Conservation (phyloP, 2,797 vertebrate species). For the Peromyscus melanophrys region DNA sequence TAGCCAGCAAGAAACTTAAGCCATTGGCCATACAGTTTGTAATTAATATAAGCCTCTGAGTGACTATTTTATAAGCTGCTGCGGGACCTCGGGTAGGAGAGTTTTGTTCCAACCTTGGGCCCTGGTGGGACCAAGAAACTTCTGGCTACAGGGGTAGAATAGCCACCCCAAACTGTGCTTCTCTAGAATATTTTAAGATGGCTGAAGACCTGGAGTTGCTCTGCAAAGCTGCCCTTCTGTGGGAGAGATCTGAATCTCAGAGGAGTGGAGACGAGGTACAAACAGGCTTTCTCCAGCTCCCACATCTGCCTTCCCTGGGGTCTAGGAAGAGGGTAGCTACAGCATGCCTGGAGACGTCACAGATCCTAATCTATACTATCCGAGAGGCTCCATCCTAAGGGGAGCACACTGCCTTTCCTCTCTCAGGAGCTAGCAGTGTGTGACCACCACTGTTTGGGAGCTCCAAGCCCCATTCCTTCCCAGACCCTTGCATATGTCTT, state of each 20-base stretch:
- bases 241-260: neutral
- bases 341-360: neutral
- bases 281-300: neutral
- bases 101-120: too few species aligned
- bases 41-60: too few species aligned
- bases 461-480: neutral
- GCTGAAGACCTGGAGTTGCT: neutral
- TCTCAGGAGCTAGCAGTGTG: neutral
- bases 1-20: too few species aligned
- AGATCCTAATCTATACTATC: neutral
- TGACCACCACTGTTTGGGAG: neutral
- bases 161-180: neutral
- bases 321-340: neutral
- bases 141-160: too few species aligned
- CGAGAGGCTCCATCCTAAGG: neutral
- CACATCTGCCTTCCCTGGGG: neutral
- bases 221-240: neutral
- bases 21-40: too few species aligned
- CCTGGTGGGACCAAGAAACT: too few species aligned
- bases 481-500: neutral
- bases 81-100: too few species aligned
- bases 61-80: too few species aligned
- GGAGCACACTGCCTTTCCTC: neutral
- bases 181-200: neutral
- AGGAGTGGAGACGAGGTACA: neutral